Evolutionary conservation across 2,113 vertebrate genomes (phyloP).

Genomic region (Propithecus coquereli): DNA sequence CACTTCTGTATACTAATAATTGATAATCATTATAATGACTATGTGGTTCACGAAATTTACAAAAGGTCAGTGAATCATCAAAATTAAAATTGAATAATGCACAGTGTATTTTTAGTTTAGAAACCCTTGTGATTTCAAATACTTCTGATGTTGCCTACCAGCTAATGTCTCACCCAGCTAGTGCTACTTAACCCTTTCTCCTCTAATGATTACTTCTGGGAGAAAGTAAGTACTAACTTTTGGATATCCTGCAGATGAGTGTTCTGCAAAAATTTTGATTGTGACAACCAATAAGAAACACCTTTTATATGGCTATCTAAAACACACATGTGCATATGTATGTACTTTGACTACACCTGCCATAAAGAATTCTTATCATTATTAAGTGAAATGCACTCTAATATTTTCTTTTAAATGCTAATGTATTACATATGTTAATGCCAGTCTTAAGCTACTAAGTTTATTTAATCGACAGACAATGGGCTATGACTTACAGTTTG

Average conservation of each 20-base stretch:
- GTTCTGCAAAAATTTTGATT: not conserved
- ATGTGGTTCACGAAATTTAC: not conserved
- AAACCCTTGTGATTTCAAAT: not conserved
- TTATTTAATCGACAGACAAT: not conserved
- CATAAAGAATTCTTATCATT: not conserved
- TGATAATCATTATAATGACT: not conserved
- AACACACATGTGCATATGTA: not conserved
- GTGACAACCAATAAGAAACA: not conserved
- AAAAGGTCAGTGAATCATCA: constrained; percentile 13
- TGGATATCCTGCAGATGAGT: not conserved
- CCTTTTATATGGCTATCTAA: not conserved
- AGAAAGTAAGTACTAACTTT: not conserved
- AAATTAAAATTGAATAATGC: not conserved
- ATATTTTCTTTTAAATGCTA: not conserved
- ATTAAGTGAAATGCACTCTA: not conserved
- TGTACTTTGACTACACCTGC: not conserved
- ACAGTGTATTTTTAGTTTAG: not conserved
- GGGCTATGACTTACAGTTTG: not conserved
- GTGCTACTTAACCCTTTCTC: not conserved
- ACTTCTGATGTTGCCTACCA: not conserved
- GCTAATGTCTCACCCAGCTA: not conserved
- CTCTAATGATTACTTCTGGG: not conserved
- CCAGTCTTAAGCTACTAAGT: not conserved
- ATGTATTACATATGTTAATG: not conserved
- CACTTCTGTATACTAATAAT: not conserved